Evolutionary conservation across 37 sponge, comb jelly and placozoan genomes (phyloP), one percentile per base, ranked within the genome.

Genomic region (Agelas oroides): DNA sequence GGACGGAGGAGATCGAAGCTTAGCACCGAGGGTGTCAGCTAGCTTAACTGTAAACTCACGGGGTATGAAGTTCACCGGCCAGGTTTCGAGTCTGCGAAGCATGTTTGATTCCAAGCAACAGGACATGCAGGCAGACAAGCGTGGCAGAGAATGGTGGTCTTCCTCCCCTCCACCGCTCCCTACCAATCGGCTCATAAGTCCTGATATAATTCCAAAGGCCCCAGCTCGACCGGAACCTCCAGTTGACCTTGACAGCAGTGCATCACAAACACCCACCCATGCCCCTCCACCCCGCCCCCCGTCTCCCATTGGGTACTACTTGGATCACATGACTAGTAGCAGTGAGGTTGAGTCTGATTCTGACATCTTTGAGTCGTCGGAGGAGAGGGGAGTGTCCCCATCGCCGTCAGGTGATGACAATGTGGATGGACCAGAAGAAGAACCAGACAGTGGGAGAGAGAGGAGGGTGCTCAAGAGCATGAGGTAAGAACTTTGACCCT

Each of bases 251-350:
- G 46, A 46, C 46, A 46, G 46, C 46, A 46, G 46, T 46, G 46
- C 46, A 46, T 46, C 46, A 46, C 6, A 3, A 46, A 46, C 46
- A 12, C 46, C 46, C 46, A 46, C 46, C 62, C 5, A 61, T 5
- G 61, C 59, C 71, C 79, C 70, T 52, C 82, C 86, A 1, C 86
- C 86, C 38, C 86, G 78, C 62, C 86, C 86, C 36, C 86, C 78
- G 5, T 77, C 86, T 20, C 86, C 86, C 28, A 15, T 65, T 16
- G 64, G 69, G 28, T 84, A 84, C 59, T 20, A 53, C 28, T 64
- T 66, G 31, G 76, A 77, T 14, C 31, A 33, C 32, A 67, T 24
- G 62, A 3, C 5, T 12, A 25, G 27, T 61, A 25, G 27, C 5
- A 67, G 68, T 11, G 34, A 28, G 8, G 34, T 31, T 33, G 68